Percentiles rank a stretch among this genome's conserved stretches.
Conservation (phyloP, 2,888 invertebrate species). For the Melangyna quadrimaculata region DNA sequence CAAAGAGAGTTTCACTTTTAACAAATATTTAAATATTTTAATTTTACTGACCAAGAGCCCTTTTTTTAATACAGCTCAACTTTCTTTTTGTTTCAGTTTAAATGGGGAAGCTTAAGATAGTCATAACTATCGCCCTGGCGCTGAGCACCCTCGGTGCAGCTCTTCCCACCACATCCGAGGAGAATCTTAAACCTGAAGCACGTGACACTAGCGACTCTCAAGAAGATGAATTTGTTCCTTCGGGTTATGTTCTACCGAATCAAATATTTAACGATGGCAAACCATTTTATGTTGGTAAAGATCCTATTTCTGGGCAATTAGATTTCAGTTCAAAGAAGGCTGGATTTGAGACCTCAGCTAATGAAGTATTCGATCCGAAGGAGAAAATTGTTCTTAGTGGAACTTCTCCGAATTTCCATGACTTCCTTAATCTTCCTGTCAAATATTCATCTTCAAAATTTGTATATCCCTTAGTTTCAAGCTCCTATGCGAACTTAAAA, state of each 20-base stretch:
- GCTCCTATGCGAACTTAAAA: constrained; percentile 87
- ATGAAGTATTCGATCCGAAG: constrained; percentile 81
- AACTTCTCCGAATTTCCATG: constrained; percentile 85
- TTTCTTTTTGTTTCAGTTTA: constrained; percentile 39
- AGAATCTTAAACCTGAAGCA: constrained; percentile 77
- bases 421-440: constrained; percentile 86
- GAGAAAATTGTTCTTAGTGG: constrained; percentile 84
- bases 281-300: constrained; percentile 87
- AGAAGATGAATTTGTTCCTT: constrained; percentile 78
- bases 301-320: constrained; percentile 85
- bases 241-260: constrained; percentile 81
- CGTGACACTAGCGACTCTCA: constrained; percentile 75
- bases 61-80: background rate
- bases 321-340: constrained; percentile 84
- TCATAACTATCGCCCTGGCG: constrained; percentile 49
- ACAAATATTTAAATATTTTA: background rate
- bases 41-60: background rate
- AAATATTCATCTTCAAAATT: constrained; percentile 87
- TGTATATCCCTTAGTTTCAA: constrained; percentile 86
- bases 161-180: constrained; percentile 73
- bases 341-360: constrained; percentile 78
- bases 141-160: constrained; percentile 51
- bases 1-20: background rate
- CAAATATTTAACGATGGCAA: constrained; percentile 86
- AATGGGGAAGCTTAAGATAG: constrained; percentile 59